phyloP scores from a whole-genome alignment of 2,797 vertebrate species.

The Fistularia tabacaria region DNA sequence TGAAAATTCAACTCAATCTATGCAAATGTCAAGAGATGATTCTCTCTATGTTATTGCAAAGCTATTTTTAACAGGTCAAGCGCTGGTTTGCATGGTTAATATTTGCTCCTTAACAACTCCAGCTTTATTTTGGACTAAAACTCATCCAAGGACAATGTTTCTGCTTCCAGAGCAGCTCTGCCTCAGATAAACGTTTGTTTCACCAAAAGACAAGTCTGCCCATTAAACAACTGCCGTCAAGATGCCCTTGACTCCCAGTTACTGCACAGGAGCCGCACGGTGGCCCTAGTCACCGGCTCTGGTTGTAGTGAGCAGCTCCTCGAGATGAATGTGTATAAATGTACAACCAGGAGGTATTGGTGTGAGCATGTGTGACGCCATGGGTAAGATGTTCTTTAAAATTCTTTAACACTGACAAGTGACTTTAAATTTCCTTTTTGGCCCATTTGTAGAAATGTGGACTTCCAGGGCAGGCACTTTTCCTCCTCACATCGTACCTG shows the following conservation, averaged over 20 bases:
- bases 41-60: too few species aligned
- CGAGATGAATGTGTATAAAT: slow-evolving; percentile 27
- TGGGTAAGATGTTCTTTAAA: slow-evolving; percentile 20
- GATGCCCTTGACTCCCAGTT: slow-evolving; percentile 50
- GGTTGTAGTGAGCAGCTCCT: slow-evolving; percentile 23
- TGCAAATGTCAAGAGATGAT: too few species aligned
- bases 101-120: too few species aligned
- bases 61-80: too few species aligned
- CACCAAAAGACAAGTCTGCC: slow-evolving; percentile 33
- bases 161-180: slow-evolving; percentile 19
- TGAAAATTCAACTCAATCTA: too few species aligned
- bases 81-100: too few species aligned
- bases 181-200: slow-evolving; percentile 37
- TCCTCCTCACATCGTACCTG: slow-evolving; percentile 26
- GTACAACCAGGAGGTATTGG: slow-evolving; percentile 21
- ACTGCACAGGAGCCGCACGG: slow-evolving; percentile 14
- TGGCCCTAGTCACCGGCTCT: neutral
- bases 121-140: too few species aligned
- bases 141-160: slow-evolving; percentile 10
- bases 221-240: slow-evolving; percentile 19
- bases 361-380: slow-evolving; percentile 19
- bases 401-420: slow-evolving; percentile 16
- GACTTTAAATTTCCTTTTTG: slow-evolving; percentile 45
- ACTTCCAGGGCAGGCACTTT: slow-evolving; percentile 22
- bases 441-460: slow-evolving; percentile 48